Conservation (phyloP, 2,113 vertebrate genomes). For the Neopipo cinnamomea region DNA sequence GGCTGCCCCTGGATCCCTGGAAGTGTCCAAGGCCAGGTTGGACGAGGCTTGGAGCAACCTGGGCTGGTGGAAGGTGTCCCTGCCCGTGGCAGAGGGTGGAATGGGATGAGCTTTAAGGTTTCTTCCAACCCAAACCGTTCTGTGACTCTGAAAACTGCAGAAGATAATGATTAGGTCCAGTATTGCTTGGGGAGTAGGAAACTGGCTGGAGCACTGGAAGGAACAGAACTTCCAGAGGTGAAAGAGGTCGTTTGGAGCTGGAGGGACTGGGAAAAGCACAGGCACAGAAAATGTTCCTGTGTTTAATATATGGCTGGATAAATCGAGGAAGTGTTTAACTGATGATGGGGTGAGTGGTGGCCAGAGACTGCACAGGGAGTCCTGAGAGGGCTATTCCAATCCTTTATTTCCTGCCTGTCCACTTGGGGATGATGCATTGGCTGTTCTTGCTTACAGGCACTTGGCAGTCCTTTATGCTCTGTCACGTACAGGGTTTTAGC, state of each 20-base stretch:
- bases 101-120: rapidly evolving
- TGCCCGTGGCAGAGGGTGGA: not conserved
- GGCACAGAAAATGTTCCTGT: not conserved
- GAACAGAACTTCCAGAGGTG: not conserved
- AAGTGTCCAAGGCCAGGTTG: not conserved
- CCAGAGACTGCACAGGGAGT: not conserved
- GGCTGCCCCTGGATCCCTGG: not conserved
- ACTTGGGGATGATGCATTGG: not conserved
- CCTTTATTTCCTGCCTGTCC: not conserved
- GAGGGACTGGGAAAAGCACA: not conserved
- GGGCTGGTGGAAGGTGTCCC: not conserved
- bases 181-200: not conserved
- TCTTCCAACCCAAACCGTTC: not conserved
- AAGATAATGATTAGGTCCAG: rapidly evolving
- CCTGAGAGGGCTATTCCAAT: not conserved
- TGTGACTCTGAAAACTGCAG: not conserved
- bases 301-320: not conserved
- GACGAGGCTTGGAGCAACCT: not conserved
- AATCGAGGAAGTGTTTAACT: not conserved
- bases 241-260: not conserved
- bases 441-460: not conserved
- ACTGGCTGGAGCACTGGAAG: not conserved
- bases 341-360: not conserved
- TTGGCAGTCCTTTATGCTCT: not conserved
- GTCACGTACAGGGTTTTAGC: not conserved